Conservation (phyloP, 2,797 vertebrate species). For the Kryptopterus vitreolus region DNA sequence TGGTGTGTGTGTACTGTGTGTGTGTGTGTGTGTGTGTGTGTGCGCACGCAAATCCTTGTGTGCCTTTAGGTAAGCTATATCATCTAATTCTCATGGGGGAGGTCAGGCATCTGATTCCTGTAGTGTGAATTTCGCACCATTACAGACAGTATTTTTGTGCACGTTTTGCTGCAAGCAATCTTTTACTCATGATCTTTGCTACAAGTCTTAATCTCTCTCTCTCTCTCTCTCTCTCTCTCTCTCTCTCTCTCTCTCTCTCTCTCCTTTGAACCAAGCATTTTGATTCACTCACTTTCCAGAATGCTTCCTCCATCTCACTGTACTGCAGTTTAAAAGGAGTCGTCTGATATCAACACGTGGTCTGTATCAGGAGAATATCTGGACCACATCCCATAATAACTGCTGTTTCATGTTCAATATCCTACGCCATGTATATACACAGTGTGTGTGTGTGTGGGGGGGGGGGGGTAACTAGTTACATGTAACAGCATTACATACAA, state of each 20-base stretch:
- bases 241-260: neutral
- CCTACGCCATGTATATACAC: neutral
- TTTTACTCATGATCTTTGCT: neutral
- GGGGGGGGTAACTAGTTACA: too few relatives aligned
- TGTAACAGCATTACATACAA: too few relatives aligned
- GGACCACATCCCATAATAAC: constrained; percentile 19
- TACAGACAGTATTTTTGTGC: neutral
- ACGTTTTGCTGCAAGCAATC: neutral
- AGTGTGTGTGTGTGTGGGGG: too few relatives aligned
- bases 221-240: neutral
- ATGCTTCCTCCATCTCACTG: constrained; percentile 5
- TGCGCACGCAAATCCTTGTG: constrained; percentile 10
- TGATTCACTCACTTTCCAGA: neutral
- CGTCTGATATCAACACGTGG: constrained; percentile 10
- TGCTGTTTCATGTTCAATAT: neutral
- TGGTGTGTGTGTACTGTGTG: constrained; percentile 26
- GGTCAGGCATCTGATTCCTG: constrained; percentile 21
- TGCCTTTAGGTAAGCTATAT: neutral
- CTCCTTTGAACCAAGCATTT: neutral
- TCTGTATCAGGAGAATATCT: neutral
- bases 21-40: constrained; percentile 30
- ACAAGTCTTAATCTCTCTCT: neutral
- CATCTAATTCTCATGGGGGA: neutral
- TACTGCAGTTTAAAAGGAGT: neutral
- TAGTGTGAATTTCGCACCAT: neutral